Percentiles rank a stretch among this genome's conserved stretches.
phyloP scores from a whole-genome alignment of 2,797 vertebrate genomes.

The Microctenopoma steveboyesi region DNA sequence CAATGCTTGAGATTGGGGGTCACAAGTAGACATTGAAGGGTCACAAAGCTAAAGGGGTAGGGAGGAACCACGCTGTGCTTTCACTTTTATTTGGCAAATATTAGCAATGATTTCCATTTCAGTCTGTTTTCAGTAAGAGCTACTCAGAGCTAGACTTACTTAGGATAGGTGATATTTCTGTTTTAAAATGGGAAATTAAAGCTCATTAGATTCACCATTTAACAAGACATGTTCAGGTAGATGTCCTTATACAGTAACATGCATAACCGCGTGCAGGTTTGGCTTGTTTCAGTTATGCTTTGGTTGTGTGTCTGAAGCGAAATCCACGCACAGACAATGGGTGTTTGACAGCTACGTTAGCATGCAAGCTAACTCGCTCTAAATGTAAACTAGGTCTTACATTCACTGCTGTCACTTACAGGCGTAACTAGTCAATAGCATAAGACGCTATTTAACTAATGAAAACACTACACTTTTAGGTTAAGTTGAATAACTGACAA shows the following conservation, averaged over 20 bases:
- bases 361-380: slow-evolving; percentile 57
- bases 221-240: not conserved
- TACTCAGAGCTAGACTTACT: not conserved
- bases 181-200: not conserved
- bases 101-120: slow-evolving; percentile 16
- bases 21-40: not conserved
- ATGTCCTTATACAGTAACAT: not conserved
- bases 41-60: not conserved
- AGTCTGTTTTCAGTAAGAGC: slow-evolving; percentile 1
- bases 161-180: not conserved
- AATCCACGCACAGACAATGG: slow-evolving; percentile 61
- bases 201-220: not conserved
- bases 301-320: not conserved
- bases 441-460: not conserved
- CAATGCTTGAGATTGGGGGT: not conserved
- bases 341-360: slow-evolving; percentile 77
- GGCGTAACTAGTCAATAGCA: rapidly evolving
- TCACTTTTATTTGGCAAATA: slow-evolving; percentile 25
- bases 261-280: not conserved
- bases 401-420: slow-evolving; percentile 21
- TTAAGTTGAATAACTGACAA: not conserved
- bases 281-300: slow-evolving; percentile 51
- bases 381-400: slow-evolving; percentile 45
- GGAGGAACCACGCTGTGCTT: not conserved
- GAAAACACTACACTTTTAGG: rapidly evolving